Evolutionary conservation across 2,113 vertebrate genomes (phyloP), one percentile per base, ranked within the genome.

Genomic region (Lepisosteus oculatus): DNA sequence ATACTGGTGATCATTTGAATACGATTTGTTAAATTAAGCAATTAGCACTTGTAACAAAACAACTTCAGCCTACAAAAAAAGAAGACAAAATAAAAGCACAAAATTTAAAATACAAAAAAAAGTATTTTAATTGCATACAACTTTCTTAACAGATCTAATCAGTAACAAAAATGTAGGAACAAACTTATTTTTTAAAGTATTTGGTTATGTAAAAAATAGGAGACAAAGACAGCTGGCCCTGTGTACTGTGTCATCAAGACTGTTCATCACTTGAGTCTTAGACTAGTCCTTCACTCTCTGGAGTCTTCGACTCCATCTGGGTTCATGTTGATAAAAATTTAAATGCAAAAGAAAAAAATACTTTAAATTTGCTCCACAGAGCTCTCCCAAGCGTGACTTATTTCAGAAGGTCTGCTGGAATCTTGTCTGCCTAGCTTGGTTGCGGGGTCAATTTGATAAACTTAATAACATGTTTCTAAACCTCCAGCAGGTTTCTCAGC

Each of bases 181-280:
- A 29, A 29, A 29, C 0, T 51, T 9, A 51, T 6, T 51, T 51
- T 29, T 51, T 9, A 51, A 51, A 51, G 47, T 9, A 51, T 51
- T 51, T 51, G 47, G 47, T 51, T 51, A 51, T 9, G 9, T 9
- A 51, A 5, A 51, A 51, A 51, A 51, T 6, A 51, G 47, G 47
- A 51, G 47, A 3, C 9, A 65, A 42, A 65, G 29, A 65, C 5
- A 13, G 12, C 62, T 65, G 62, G 3, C 4, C 0, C 82, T 87
- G 79, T 81, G 83, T 79, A 87, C 81, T 76, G 74, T 43, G 68
- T 3, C 75, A 72, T 74, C 55, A 81, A 75, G 55, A 76, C 74
- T 72, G 72, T 63, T 57, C 74, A 0, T 6, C 74, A 61, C 76
- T 42, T 69, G 61, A 74, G 55, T 71, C 43, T 71, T 74, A 62